Base-by-base conservation (phyloP, 1,140 invertebrate species). In the Calycopis cecrops region DNA sequence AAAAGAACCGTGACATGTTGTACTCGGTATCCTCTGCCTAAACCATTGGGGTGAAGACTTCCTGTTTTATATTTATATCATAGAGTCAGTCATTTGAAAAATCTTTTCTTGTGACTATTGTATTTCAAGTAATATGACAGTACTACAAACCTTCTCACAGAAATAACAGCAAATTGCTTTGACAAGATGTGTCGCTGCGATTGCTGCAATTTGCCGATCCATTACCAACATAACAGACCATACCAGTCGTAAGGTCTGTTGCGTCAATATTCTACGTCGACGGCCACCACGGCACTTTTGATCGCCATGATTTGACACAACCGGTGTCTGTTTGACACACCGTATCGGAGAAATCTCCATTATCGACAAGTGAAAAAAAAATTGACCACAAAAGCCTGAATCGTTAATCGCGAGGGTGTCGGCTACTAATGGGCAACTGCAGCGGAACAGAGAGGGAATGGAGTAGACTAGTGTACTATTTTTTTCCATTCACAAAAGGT, bases 381-480 rank as follows among this genome's bases (percentile, higher is more conserved):
- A 66, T 68, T 75, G 69, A 73, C 72, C 65, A 79, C 68, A 77
- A 79, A 76, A 69, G 66, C 63, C n/a, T 72, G 65, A 72, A 72
- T 80, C 69, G 73, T 75, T 77, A 79, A 79, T 81, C 73, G 75
- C 69, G 73, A 73, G 76, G 79, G 73, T 81, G 76, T 69, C 66
- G 62, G 69, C 72, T 78, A 79, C 76, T 84, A 84, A 84, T 84
- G 78, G 80, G 72, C 59, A 65, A 69, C 55, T 64, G 55, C 54
- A 51, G 54, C 52, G 42, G 62, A 21, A 65, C 55, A 70, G 21
- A 9, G 49, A 51, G 47, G 55, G 33, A 28, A 35, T 73, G 55
- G 73, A 80, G 73, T 48, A 1, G 52, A 0, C 37, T 11, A 48
- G 57, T 44, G 35, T 17, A 37, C 48, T 48, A 38, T 35, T 38